Evolutionary conservation across 2,888 invertebrate genomes (phyloP), one percentile per base, ranked within the genome.

Genomic region (Ormyrus labotus): DNA sequence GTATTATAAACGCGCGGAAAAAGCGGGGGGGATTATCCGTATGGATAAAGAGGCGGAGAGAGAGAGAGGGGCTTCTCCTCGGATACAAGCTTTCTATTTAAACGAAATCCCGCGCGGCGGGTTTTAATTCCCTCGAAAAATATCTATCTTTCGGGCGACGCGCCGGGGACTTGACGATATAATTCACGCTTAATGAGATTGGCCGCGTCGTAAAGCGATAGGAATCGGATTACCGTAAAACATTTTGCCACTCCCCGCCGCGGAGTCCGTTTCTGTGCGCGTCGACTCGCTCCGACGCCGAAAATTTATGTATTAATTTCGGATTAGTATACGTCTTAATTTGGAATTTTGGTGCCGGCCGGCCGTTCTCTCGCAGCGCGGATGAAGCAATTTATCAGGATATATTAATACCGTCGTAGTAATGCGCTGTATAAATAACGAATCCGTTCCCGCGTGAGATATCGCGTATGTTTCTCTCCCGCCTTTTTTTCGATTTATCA

Each of bases 191-290:
- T 77, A 81, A 77, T 77, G 75, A 81, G 76, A 81, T 73, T 58
- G 77, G 34, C 19, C n/a, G n/a, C 67, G 68, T 71, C 60, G 80
- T 61, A 45, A 65, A 61, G 34, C 55, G 60, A 69, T 69, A 69
- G 70, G 47, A 71, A 75, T 81, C 76, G 72, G 73, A 81, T 77
- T 73, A 77, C 64, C 81, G 77, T 81, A 81, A 81, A 77, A 60
- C 73, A 80, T 81, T 81, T 69, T 72, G 80, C 65, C 69, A 74
- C 79, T 64, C 45, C 7, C 48, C 57, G 11, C 69, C 11, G 47
- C 50, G 13, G 34, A 48, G 34, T 53, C 47, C 3, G 13, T 13
- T 19, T 9, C 50, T 9, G 19, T 8, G 7, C 50, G 19, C n/a
- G n/a, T 58, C 47, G 67, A 78, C 67, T 78, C 53, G 19, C 48